phyloP scores from a whole-genome alignment of 2,113 vertebrate species.

The Nothocercus julius region DNA sequence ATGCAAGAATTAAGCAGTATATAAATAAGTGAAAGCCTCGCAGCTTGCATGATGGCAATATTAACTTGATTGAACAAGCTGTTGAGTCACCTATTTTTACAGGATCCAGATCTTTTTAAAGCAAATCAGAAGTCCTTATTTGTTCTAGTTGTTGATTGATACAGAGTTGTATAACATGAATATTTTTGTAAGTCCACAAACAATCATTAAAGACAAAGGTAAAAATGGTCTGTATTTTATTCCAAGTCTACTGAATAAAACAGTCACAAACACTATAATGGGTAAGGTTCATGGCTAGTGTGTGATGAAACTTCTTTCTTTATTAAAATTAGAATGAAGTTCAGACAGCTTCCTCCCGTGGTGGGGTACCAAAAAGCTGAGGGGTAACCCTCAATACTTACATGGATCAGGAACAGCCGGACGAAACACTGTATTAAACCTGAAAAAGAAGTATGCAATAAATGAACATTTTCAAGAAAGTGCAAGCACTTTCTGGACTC shows the following conservation, averaged over 20 bases:
- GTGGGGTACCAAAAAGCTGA: neutral
- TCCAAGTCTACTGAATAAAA: neutral
- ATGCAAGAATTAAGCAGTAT: conserved; percentile 7
- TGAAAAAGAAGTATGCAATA: neutral
- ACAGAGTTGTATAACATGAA: neutral
- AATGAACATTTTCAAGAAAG: neutral
- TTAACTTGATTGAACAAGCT: neutral
- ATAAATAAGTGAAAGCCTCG: neutral
- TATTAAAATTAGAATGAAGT: neutral
- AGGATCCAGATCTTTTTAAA: neutral
- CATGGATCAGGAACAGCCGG: neutral
- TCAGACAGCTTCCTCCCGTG: neutral
- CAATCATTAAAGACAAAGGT: conserved; percentile 11
- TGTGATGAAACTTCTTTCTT: neutral
- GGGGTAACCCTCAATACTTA: neutral
- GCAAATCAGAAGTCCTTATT: neutral
- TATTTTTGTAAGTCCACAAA: conserved; percentile 40
- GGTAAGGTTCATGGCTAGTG: neutral
- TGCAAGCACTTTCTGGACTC: neutral
- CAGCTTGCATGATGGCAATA: neutral
- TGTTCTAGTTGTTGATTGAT: neutral
- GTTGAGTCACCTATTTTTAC: neutral
- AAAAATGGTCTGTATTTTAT: neutral
- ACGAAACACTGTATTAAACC: neutral
- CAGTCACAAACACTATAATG: neutral